Evolutionary conservation across 2,888 invertebrate genomes (phyloP), one percentile per base, ranked within the genome.

Genomic region (Rhorus exstirpatorius): DNA sequence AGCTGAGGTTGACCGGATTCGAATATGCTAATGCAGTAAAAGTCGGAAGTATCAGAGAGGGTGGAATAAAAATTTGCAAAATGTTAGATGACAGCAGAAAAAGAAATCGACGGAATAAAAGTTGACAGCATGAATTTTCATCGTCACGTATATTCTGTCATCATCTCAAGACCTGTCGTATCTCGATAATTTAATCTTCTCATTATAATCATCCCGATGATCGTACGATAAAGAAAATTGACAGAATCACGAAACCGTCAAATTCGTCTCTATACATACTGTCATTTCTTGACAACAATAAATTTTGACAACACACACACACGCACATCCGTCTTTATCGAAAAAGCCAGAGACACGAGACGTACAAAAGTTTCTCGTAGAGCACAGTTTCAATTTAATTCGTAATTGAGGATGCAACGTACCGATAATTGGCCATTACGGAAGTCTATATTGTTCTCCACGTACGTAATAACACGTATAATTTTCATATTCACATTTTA

Each of bases 401-500:
- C 46, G 80, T 63, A 75, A 80, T 80, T 80, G 80, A 75, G 75
- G 63, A 75, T 80, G 75, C 68, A 63, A 70, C 68, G n/a, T 75
- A 70, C 68, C 80, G 70, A 75, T 75, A 70, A 80, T 80, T 80
- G 68, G 19, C 70, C 63, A 80, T 80, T 80, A 75, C 70, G 80
- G 80, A 80, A 80, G 80, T 80, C 75, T 67, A 80, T 46, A 80
- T 80, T 80, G 80, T 75, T 75, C 68, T 41, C 26, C 24, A 12
- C 63, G 21, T 68, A 61, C 68, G 61, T 68, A 68, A 79, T 68
- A 61, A 55, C 46, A 63, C 46, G 70, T 38, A 63, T 55, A 75
- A 80, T 80, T 75, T 75, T 80, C 53, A 70, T 75, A 80, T 80
- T 80, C 55, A 80, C 75, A 75, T 80, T 75, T 75, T 75, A 70